Evolutionary conservation across 35 echinoderm and acorn worm species (phyloP), one percentile per base, ranked within the genome.

Genomic region (Heliocidaris erythrogramma): DNA sequence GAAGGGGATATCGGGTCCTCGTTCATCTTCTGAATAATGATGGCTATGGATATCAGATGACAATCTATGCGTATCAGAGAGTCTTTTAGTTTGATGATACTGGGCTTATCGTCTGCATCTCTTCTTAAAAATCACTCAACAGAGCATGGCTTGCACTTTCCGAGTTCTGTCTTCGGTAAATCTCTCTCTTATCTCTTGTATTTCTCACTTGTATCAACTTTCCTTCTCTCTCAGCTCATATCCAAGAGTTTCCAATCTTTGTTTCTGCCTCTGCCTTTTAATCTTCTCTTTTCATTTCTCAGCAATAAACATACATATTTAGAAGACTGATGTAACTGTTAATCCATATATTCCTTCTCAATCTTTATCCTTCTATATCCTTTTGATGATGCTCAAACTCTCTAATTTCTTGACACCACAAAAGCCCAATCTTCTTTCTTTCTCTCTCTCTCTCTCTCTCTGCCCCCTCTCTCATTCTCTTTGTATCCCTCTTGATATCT

Each of bases 61-160:
- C 65, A 78, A 78, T 78, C 65, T 7, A 18, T 78, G 21, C 27
- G 65, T 78, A 78, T 78, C 65, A 27, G 21, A 21, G 65, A 27
- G 61, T 71, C 18, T 78, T 78, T 78, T n/a, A 78, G 65, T 24
- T 78, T 78, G 65, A n/a, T 78, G 65, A 78, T 78, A 78, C 65
- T n/a, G 65, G 65, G 21, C 8, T 78, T 78, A 78, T 78, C 65
- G 27, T 78, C 65, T 27, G 4, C 21, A 78, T 78, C 65, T 78
- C 65, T 78, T 78, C 65, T 78, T 24, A 78, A 78, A 78, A 78
- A n/a, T 78, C 65, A 78, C 65, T 78, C 65, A 78, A 78, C 21
- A 78, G 65, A 78, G 65, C 27, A 6, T n/a, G 21, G 65, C 27
- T 5, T 78, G 65, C 27, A 78, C 65, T 78, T 78, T 78, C 65